Evolutionary conservation across 2,113 vertebrate species (phyloP), one percentile per base, ranked within the genome.

Genomic region (Amblyopsis rosae): DNA sequence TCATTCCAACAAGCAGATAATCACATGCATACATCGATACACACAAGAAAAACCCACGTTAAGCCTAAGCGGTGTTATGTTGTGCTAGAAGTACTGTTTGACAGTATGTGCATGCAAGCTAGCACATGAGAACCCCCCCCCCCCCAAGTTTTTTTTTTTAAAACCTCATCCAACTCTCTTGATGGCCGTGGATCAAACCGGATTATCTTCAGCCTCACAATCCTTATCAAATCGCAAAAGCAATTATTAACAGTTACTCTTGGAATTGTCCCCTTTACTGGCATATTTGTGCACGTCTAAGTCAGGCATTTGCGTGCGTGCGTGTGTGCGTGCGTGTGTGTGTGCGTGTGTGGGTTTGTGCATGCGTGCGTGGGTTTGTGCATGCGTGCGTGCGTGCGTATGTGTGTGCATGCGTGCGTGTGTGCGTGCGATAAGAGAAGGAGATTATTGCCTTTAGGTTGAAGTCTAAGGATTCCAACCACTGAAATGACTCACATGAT

Each of bases 131-230:
- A 41, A 41, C 4, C 53, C 48, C 53, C 62, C 19, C 51, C 15
- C 32, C 51, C 41, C 26, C 3, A n/a, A 67, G 62, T 26, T 26
- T 26, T 26, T 26, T 26, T 26, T 26, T 26, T 2, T 1, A 26
- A 26, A 26, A 26, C 26, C 67, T 73, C 67, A 78, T 83, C 74
- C 60, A 73, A 62, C 76, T 71, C 66, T 69, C 46, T 60, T 64
- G 61, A 67, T 70, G 60, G 51, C 50, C 16, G 32, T 68, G 48
- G 77, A 68, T 70, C 59, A 76, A 72, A 62, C 35, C n/a, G 61
- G 66, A 77, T 73, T 78, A 74, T 49, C 47, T 53, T 64, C 73
- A 72, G 79, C 72, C 68, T 84, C 58, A 68, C 72, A 54, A 69
- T 79, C 19, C 35, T 62, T 53, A 57, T 41, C 59, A 17, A 78